These are phyloP conservation scores for Enteromius viviparus DNA, from an alignment of 2,797 vertebrate genomes.

Conservation along the genomic window DNA sequence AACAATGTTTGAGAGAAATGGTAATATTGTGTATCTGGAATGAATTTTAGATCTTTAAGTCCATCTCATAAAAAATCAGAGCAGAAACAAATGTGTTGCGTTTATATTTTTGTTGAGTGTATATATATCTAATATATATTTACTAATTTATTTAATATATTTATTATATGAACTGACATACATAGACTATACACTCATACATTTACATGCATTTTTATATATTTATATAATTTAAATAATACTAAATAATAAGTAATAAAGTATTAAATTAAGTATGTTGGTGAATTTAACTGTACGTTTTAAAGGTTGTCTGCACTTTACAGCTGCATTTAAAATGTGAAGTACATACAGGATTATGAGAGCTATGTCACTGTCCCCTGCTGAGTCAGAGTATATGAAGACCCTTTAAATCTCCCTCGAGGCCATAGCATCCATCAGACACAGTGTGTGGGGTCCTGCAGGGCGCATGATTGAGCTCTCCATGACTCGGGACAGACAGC, in stretches of 20 bases:
- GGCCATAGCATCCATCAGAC: constrained; percentile 59
- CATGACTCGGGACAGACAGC: constrained; percentile 35
- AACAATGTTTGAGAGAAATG: too few relatives aligned
- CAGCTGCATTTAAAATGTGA: not conserved
- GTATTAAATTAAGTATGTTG: not conserved
- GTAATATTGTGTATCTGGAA: too few relatives aligned
- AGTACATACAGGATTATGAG: constrained; percentile 28
- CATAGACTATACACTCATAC: too few relatives aligned
- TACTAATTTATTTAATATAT: too few relatives aligned
- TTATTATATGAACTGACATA: too few relatives aligned
- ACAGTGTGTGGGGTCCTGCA: constrained; percentile 29
- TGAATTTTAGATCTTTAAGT: too few relatives aligned
- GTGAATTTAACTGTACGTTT: not conserved
- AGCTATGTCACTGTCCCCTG: constrained; percentile 16
- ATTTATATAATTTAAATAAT: not conserved
- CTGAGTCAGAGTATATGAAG: constrained; percentile 51
- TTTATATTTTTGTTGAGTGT: too few relatives aligned
- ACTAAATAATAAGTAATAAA: not conserved
- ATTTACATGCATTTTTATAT: not conserved
- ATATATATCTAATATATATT: too few relatives aligned
- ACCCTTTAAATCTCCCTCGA: constrained; percentile 65
- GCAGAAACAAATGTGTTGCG: too few relatives aligned
- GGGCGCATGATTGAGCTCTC: constrained; percentile 44
- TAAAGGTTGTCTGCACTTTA: not conserved
- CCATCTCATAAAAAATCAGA: too few relatives aligned